Base-by-base conservation (phyloP, 2,797 vertebrate genomes). In the Vultur gryphus region DNA sequence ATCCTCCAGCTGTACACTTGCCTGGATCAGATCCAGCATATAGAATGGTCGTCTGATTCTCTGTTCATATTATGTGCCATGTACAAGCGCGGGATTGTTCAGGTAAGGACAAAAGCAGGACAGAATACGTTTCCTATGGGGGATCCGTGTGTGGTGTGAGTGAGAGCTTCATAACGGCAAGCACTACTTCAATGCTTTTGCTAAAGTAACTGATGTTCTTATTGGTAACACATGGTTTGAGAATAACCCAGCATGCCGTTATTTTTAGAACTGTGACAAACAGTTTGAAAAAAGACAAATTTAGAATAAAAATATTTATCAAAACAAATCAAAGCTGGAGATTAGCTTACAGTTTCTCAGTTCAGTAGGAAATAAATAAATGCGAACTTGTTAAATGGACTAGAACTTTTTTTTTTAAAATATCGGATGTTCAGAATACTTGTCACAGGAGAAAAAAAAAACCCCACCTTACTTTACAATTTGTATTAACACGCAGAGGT, bases 21-120 rank as follows among this genome's bases (percentile, higher is more conserved):
- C 95, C 95, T 99, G 97, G 99, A 99, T 95, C 99, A 99, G 97
- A 98, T 99, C 94, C 98, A 99, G 65, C 94, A 99, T 75, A 95
- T 99, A 31, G 99, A 99, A 48, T 99, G 99, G 99, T 99, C 99
- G 0, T 99, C 99, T 0, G 99, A 99, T 95, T 99, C 99, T 3
- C 98, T 99, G 29, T 99, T 99, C 94, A 97, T 99, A 65, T 96
- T 99, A 19, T 99, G 99, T 11, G 99, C 99, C 81, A 99, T 99
- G 99, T 99, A 99, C 98, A 99, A 98, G 96, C 98, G 99, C 19
- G 99, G 99, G 26, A 87, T 99, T 12, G 99, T 99, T 51, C 99
- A 99, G 99, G 99, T 99, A 93, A 57, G 97, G 37, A 5, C 6
- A 1, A 0, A 2, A 14, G 6, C 8, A 4, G 52, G 46, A 0